A percentile compares a stretch with the other conserved stretches of the same genome.
Conservation (phyloP, 1,140 invertebrate species). For the Aphelinus atriplicis region DNA sequence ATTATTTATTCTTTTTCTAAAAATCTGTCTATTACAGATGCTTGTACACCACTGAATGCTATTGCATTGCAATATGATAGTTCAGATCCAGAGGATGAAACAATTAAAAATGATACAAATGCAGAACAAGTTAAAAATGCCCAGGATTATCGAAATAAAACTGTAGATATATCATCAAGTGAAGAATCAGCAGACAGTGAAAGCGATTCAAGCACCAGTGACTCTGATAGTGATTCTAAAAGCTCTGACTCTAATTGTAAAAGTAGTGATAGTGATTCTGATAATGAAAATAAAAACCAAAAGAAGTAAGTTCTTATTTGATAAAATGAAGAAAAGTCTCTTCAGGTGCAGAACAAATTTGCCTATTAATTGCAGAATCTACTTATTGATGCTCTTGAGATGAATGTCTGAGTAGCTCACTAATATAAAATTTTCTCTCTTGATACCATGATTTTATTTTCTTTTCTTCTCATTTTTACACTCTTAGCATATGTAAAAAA, state of each 20-base stretch:
- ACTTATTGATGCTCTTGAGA: no score
- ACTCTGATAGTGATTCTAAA: constrained; percentile 33
- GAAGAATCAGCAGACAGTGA: constrained; percentile 33
- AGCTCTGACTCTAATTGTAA: neutral
- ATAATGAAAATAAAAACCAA: constrained; percentile 15
- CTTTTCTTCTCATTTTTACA: constrained; percentile 9
- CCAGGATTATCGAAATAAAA: constrained; percentile 22
- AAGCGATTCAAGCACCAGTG: constrained; percentile 35
- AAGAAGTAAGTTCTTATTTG: constrained; percentile 22
- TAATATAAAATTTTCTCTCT: no score
- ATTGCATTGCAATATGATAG: constrained; percentile 42
- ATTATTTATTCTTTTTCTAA: neutral
- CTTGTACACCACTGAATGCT: constrained; percentile 11
- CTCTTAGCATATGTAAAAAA: neutral
- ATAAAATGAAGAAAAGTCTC: no score
- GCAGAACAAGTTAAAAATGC: neutral
- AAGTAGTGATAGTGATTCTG: neutral
- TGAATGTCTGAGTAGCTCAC: no score
- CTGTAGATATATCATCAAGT: constrained; percentile 13
- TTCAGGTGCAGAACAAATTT: no score
- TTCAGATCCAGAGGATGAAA: constrained; percentile 43
- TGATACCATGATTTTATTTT: neutral
- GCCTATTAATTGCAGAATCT: no score
- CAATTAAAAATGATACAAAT: constrained; percentile 15
- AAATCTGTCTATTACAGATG: constrained; percentile 4